These are phyloP conservation scores for Leptoclinus maculatus DNA, from an alignment of 2,797 vertebrate genomes.

Conservation along the genomic window DNA sequence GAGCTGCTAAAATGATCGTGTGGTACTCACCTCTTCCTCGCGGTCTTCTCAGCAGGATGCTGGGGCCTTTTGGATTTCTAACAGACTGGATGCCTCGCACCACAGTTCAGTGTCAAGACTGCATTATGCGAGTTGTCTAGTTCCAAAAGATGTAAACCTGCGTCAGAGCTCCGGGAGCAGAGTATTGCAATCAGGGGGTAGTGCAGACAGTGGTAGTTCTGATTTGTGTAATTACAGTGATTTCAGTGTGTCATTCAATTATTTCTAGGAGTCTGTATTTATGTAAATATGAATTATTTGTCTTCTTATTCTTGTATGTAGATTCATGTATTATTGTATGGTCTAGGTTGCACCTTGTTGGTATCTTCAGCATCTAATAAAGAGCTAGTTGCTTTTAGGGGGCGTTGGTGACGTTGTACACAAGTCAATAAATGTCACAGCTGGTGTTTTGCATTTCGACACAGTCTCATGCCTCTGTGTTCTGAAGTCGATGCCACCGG, in stretches of 20 bases:
- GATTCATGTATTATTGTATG: not conserved
- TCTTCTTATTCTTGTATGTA: no score
- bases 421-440: slow-evolving; percentile 8
- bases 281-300: not conserved
- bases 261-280: not conserved
- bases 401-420: not conserved
- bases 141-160: not conserved
- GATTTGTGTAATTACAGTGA: not conserved
- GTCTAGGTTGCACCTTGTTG: not conserved
- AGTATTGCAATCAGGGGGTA: not conserved
- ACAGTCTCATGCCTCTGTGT: not conserved
- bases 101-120: no score
- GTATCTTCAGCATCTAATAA: not conserved
- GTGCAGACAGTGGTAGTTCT: not conserved
- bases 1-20: no score
- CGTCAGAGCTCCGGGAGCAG: not conserved
- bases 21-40: no score
- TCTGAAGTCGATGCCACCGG: not conserved
- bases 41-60: no score
- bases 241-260: not conserved
- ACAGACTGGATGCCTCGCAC: no score
- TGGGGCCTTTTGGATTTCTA: not conserved
- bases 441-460: slow-evolving; percentile 9
- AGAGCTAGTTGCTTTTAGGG: not conserved
- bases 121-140: no score